These are phyloP conservation scores for Rhyacophila evoluta DNA, from an alignment of 2,888 invertebrate species.

Conservation along the genomic window DNA sequence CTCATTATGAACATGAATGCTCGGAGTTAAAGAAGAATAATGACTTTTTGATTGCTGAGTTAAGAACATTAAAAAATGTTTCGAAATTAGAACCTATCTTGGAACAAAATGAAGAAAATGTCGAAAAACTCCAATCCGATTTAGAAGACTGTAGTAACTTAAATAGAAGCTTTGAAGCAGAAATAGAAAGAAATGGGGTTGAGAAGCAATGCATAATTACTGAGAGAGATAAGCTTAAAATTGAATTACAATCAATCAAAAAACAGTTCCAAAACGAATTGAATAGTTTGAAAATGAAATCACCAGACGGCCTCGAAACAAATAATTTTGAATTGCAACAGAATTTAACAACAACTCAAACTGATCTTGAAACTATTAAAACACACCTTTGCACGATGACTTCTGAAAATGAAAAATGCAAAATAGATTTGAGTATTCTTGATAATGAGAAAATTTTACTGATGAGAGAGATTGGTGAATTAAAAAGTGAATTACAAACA, in stretches of 20 bases:
- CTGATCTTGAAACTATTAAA: slow-evolving; percentile 65
- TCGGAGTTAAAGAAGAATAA: slow-evolving; percentile 79
- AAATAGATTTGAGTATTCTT: slow-evolving; percentile 68
- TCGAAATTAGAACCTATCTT: slow-evolving; percentile 78
- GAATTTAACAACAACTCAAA: slow-evolving; percentile 61
- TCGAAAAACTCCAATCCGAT: slow-evolving; percentile 74
- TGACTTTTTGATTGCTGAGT: slow-evolving; percentile 76
- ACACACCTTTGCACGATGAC: slow-evolving; percentile 61
- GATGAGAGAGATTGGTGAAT: slow-evolving; percentile 64
- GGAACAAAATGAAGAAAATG: slow-evolving; percentile 79
- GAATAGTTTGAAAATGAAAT: slow-evolving; percentile 59
- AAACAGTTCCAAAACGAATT: slow-evolving; percentile 65
- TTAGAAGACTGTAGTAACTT: slow-evolving; percentile 72
- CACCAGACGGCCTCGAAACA: slow-evolving; percentile 56
- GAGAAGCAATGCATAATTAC: slow-evolving; percentile 66
- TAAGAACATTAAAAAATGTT: slow-evolving; percentile 73
- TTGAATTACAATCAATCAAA: slow-evolving; percentile 68
- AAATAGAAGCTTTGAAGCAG: slow-evolving; percentile 73
- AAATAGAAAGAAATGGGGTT: slow-evolving; percentile 70
- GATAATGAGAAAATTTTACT: slow-evolving; percentile 69
- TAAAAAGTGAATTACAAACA: slow-evolving; percentile 61
- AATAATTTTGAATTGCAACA: slow-evolving; percentile 58
- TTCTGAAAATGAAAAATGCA: slow-evolving; percentile 66
- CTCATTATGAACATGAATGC: slow-evolving; percentile 72
- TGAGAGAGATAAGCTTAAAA: slow-evolving; percentile 67